Conservation (phyloP, 2,113 vertebrate species). For the Apaloderma vittatum region DNA sequence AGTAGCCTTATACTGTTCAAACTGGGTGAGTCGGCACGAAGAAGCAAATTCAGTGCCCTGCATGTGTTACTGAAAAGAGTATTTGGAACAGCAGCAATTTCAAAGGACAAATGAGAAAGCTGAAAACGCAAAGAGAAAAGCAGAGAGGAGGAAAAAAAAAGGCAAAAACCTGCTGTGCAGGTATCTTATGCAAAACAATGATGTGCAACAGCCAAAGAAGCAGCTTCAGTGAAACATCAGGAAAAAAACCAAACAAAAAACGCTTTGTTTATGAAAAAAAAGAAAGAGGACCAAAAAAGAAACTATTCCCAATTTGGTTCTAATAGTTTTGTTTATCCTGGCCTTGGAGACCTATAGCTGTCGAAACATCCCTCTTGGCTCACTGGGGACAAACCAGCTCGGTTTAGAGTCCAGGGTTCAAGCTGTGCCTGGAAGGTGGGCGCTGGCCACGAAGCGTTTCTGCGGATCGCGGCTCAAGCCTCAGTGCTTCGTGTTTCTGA, state of each 20-base stretch:
- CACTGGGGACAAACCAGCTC: neutral
- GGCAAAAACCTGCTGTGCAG: neutral
- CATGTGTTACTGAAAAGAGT: neutral
- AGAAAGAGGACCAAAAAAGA: neutral
- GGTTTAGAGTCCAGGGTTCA: neutral
- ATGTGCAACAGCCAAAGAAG: neutral
- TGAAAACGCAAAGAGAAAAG: neutral
- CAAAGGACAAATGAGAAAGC: neutral
- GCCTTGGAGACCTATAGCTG: neutral
- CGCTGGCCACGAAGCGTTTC: neutral
- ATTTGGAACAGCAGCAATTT: neutral
- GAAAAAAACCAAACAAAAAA: neutral
- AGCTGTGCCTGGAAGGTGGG: constrained; percentile 20
- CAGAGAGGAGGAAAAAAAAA: neutral
- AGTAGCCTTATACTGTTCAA: neutral
- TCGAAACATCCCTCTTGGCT: neutral
- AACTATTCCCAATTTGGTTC: neutral
- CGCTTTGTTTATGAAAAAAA: neutral
- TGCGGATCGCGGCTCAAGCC: constrained; percentile 12
- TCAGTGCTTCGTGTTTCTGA: constrained; percentile 48
- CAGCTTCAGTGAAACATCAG: neutral
- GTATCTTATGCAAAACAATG: neutral
- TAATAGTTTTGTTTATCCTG: neutral
- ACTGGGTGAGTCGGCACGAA: neutral
- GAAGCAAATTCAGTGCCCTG: neutral